Conservation (phyloP, 2,113 vertebrate species). For the Psittacus erithacus region DNA sequence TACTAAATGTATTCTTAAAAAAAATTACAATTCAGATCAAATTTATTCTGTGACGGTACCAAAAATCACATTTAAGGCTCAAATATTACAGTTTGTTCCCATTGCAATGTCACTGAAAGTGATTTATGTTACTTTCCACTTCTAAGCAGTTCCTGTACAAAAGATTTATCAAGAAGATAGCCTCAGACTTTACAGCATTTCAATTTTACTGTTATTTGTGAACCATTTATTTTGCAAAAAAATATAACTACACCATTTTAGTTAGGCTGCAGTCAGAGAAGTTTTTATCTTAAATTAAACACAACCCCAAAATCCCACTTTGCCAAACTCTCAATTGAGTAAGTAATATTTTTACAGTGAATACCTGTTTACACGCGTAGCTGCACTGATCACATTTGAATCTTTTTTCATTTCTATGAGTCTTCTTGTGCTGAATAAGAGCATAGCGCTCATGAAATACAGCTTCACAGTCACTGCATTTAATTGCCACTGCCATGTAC, state of each 20-base stretch:
- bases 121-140: background rate
- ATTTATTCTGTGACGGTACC: background rate
- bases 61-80: background rate
- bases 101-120: background rate
- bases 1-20: background rate
- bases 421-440: conserved; percentile 71
- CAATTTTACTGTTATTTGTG: background rate
- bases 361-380: conserved; percentile 66
- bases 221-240: background rate
- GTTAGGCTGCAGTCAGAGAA: background rate
- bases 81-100: background rate
- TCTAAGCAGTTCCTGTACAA: background rate
- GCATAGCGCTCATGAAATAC: conserved; percentile 68
- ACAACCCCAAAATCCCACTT: background rate
- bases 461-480: conserved; percentile 56
- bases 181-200: background rate
- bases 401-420: conserved; percentile 51
- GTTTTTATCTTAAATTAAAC: background rate
- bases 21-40: background rate
- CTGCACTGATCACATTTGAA: conserved; percentile 56
- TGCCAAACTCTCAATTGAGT: background rate
- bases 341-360: background rate
- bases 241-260: background rate
- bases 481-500: conserved; percentile 3
- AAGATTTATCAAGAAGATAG: background rate